phyloP scores from a whole-genome alignment of 2,113 vertebrate genomes.

The Laticauda colubrina region DNA sequence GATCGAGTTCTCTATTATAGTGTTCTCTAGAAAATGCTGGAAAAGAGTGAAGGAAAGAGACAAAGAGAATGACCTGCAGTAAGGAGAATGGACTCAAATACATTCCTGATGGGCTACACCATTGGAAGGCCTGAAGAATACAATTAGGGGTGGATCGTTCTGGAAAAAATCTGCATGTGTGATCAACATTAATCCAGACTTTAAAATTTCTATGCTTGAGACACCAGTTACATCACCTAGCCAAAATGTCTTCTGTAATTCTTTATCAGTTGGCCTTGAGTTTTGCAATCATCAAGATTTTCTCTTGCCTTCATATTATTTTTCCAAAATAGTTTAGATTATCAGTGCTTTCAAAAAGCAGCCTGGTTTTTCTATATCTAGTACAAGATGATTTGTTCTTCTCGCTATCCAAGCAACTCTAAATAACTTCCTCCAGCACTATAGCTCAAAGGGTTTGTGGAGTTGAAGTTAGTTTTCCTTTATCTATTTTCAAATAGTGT shows the following conservation, averaged over 20 bases:
- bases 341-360: background rate
- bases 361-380: background rate
- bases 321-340: background rate
- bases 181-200: background rate
- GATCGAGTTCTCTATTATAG: background rate
- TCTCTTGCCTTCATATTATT: background rate
- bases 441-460: background rate
- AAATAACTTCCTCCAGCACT: background rate
- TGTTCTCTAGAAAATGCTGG: background rate
- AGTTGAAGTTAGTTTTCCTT: background rate
- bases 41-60: background rate
- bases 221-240: background rate
- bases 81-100: background rate
- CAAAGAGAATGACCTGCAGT: background rate
- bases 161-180: background rate
- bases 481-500: background rate
- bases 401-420: background rate
- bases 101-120: background rate
- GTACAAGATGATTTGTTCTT: background rate
- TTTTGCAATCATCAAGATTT: background rate
- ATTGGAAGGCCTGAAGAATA: background rate
- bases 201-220: background rate
- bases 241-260: background rate
- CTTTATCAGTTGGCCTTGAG: background rate
- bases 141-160: background rate